These are phyloP conservation scores for Drosophila erecta DNA, from an alignment of 1,140 invertebrate genomes.

Conservation along the genomic window DNA sequence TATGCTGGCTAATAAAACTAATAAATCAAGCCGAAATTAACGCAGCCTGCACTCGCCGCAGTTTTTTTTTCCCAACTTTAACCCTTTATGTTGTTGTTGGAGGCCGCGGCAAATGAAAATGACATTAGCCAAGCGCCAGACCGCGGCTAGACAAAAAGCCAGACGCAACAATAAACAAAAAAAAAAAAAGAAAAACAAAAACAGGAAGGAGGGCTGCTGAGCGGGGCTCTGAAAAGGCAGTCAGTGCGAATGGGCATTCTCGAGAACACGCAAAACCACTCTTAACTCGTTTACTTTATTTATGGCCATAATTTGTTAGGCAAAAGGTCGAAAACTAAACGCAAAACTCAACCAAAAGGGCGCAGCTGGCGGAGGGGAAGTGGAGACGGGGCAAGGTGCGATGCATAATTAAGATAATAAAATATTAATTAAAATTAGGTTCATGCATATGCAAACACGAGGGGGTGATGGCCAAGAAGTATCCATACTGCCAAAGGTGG, in stretches of 20 bases:
- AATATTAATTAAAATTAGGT: constrained; percentile 84
- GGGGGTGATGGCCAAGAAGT: constrained; percentile 12
- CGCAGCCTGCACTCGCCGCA: constrained; percentile 48
- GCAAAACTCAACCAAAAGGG: constrained; percentile 58
- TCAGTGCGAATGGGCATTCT: constrained; percentile 62
- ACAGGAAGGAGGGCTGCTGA: constrained; percentile 13
- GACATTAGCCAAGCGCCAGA: constrained; percentile 75
- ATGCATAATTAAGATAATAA: constrained; percentile 84
- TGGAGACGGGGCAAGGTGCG: constrained; percentile 65
- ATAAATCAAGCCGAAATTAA: constrained; percentile 71
- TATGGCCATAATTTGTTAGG: constrained; percentile 83
- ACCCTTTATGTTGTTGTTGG: constrained; percentile 41
- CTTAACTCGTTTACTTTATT: constrained; percentile 85
- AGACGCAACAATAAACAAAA: constrained; percentile 20
- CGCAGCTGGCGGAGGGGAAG: constrained; percentile 40
- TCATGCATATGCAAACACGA: constrained; percentile 77
- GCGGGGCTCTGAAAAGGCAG: not conserved
- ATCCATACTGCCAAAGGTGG: constrained; percentile 9
- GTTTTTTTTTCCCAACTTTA: constrained; percentile 60
- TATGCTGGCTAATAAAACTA: constrained; percentile 59
- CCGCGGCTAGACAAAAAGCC: constrained; percentile 64
- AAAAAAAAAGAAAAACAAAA: not conserved
- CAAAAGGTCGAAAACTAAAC: constrained; percentile 80
- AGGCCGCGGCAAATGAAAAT: constrained; percentile 59
- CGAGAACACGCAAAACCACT: constrained; percentile 84